Evolutionary conservation across 2,888 invertebrate species (phyloP).

Genomic region (Blomia tropicalis): DNA sequence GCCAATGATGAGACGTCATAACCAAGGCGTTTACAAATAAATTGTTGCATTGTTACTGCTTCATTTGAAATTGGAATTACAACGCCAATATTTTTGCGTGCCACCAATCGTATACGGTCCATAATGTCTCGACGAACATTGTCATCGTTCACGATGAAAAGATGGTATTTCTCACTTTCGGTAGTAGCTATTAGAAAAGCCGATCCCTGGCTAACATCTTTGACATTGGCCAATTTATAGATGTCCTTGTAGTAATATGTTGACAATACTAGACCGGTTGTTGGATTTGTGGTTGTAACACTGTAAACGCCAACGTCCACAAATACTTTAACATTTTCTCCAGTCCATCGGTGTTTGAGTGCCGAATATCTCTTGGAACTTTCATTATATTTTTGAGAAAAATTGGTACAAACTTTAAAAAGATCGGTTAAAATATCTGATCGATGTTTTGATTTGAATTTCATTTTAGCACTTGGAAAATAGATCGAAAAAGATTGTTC

Average conservation of each 20-base stretch:
- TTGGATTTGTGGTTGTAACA: conserved; percentile 75
- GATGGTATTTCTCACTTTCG: conserved; percentile 55
- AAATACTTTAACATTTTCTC: conserved; percentile 65
- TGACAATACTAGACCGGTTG: conserved; percentile 61
- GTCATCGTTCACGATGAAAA: conserved; percentile 20
- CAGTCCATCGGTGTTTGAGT: conserved; percentile 93
- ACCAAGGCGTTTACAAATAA: conserved; percentile 71
- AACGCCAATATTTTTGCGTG: conserved; percentile 60
- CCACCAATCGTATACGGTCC: conserved; percentile 65
- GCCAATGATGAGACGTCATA: conserved; percentile 37
- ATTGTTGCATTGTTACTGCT: conserved; percentile 67
- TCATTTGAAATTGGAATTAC: conserved; percentile 66
- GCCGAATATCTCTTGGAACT: conserved; percentile 51
- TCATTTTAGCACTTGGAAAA: conserved; percentile 56
- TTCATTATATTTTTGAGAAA: conserved; percentile 31
- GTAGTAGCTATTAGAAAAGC: conserved; percentile 70
- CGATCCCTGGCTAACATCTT: conserved; percentile 68
- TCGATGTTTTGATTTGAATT: conserved; percentile 87
- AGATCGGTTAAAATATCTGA: conserved; percentile 52
- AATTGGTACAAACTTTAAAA: conserved; percentile 39
- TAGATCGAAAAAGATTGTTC: conserved; percentile 36
- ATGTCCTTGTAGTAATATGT: conserved; percentile 72
- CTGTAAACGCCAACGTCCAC: conserved; percentile 83
- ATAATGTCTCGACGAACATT: conserved; percentile 60
- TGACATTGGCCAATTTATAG: conserved; percentile 54